Evolutionary conservation across 2,888 invertebrate genomes (phyloP), one percentile per base, ranked within the genome.

Genomic region (Ectemnius cavifrons): DNA sequence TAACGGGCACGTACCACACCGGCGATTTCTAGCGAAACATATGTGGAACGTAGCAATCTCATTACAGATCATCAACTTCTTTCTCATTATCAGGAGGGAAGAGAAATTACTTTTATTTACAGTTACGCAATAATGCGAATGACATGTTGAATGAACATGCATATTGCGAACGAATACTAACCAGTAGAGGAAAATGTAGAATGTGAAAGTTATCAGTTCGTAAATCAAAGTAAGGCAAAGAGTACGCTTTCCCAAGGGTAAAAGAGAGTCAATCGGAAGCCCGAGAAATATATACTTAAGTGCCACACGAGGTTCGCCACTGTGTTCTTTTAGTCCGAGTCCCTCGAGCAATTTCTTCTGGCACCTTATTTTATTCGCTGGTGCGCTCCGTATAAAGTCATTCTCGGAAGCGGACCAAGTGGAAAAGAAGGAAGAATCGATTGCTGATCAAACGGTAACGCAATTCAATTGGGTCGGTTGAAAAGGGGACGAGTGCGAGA

Each of bases 381-480:
- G 68, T 67, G 73, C 72, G 59, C 78, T 13, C 60, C 75, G 71
- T 75, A 79, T 82, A 79, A 78, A 82, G 79, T 82, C 82, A 82
- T 82, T 82, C 80, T 75, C 80, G 56, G 66, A 59, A 56, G 47
- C 75, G 70, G 75, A 67, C 71, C 78, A 69, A 78, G 73, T 68
- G 83, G 79, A 77, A 82, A 82, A 72, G 75, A 76, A 70, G 73
- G 73, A 75, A 64, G 69, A 75, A 83, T 82, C 82, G 83, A 83
- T 77, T 72, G 77, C 85, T 84, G 85, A 84, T 85, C 83, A 83
- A 85, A 85, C 80, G 80, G 80, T 82, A 83, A 85, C 85, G 84
- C 81, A 82, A 85, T 85, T 82, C 84, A 84, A 85, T 85, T 79
- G 84, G 79, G 73, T 67, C 71, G 72, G 66, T 68, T 68, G 67